Evolutionary conservation across 2,888 invertebrate genomes (phyloP), one percentile per base, ranked within the genome.

Genomic region (Rhamphomyia laevipes): DNA sequence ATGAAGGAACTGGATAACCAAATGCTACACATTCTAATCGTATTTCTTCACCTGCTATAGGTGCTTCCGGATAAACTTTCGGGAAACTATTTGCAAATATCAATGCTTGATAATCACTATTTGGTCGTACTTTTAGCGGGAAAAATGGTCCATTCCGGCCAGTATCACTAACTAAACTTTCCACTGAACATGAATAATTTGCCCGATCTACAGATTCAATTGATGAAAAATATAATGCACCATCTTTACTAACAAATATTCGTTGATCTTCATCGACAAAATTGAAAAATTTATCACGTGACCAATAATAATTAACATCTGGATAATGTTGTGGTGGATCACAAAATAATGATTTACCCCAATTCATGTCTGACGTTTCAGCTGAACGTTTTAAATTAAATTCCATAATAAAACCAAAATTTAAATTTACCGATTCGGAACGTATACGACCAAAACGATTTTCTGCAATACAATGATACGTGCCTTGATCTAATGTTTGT

Each of bases 21-120:
- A 92, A 94, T 3, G 93, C 92, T 57, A 96, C 80, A 72, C 96
- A 97, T 73, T 97, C 96, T 46, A 97, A 70, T 52, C 90, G 76
- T 15, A 95, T 89, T 68, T 92, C 86, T 61, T 89, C 83, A 0
- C 93, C 94, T 17, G 89, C 90, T 52, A 85, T 74, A 0, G 95
- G 93, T 18, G 92, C 90, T 66, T 91, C 91, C 0, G 96, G 96
- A 63, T 93, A 96, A 1, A 88, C 83, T 74, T 93, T 94, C 0
- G 96, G 96, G 60, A 97, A 97, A 61, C 89, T 90, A 64, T 91
- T 92, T 0, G 94, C 86, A 62, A 96, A 94, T 63, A 90, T 86
- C 38, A 96, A 72, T 54, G 90, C 87, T 63, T 94, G 92, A 62
- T 86, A 90, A 66, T 89, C 89, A 40, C 91, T 86, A 67, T 91